phyloP scores from a whole-genome alignment of 2,797 vertebrate genomes.

The Enteromius unitaeniatus region DNA sequence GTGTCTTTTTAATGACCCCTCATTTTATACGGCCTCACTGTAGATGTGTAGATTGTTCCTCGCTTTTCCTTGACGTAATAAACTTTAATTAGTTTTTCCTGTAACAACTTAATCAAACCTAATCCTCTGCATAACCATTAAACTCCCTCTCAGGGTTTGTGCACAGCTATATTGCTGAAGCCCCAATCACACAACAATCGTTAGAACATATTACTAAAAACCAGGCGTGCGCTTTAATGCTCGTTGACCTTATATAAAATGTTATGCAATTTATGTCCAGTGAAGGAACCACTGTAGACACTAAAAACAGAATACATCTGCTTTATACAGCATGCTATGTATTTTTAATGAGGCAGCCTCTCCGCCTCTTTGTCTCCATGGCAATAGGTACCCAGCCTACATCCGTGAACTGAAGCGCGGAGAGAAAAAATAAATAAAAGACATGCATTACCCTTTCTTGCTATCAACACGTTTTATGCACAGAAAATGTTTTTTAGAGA shows the following conservation, averaged over 20 bases:
- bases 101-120: constrained; percentile 48
- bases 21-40: constrained; percentile 13
- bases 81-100: constrained; percentile 57
- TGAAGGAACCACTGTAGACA: constrained; percentile 21
- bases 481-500: neutral
- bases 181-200: neutral
- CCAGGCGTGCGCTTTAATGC: neutral
- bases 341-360: constrained; percentile 62
- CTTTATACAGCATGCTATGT: constrained; percentile 36
- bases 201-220: neutral
- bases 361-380: constrained; percentile 80
- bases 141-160: constrained; percentile 18
- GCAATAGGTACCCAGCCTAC: constrained; percentile 78
- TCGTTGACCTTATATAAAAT: constrained; percentile 38
- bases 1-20: constrained; percentile 15
- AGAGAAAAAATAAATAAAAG: constrained; percentile 35
- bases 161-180: neutral
- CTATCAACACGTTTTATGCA: neutral
- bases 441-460: neutral
- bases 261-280: constrained; percentile 17
- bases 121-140: constrained; percentile 43
- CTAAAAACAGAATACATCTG: constrained; percentile 39
- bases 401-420: constrained; percentile 63
- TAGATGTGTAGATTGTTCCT: neutral
- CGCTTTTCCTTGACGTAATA: constrained; percentile 40